Evolutionary conservation across 2,888 invertebrate genomes (phyloP), one percentile per base, ranked within the genome.

Genomic region (Thelaira solivaga): DNA sequence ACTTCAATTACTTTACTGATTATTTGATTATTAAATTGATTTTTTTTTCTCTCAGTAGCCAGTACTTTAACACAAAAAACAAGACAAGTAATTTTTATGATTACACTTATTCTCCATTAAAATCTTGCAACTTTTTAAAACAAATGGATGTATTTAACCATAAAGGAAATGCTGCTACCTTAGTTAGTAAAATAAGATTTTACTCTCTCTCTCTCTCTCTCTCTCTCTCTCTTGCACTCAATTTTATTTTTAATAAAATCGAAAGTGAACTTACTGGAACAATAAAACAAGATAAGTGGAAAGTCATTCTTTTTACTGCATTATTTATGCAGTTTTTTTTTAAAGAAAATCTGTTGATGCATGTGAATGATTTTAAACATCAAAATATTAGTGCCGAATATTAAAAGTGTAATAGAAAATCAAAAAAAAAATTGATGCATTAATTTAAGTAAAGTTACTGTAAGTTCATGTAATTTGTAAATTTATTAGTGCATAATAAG

Each of bases 271-370:
- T 29, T 20, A 13, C 10, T 22, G 34, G 34, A 41, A 20, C 26
- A 41, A 6, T 20, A 34, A 31, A 39, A 22, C 5, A 45, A 26
- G 31, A 29, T 53, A 29, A 43, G 10, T 43, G 6, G 31, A 13
- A 39, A 39, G 18, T 43, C 18, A 24, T 51, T 34, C 8, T 26
- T 61, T 5, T 41, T 29, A 29, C 31, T 26, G 29, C 11, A 51
- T 41, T 41, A 18, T 49, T 47, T 24, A 13, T 55, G 18, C 8
- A 22, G 22, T 16, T 41, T 57, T 26, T 64, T 4, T 29, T 51
- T 24, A 34, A 29, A 20, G 7, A 16, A 51, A 65, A 49, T n/a
- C 39, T 24, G 6, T n/a, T 59, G 73, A 26, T 73, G 65, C 73
- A 51, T 59, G 34, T 20, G 34, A 59, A 59, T 51, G 49, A 73